phyloP scores from a whole-genome alignment of 2,888 invertebrate species.

The Rhagium mordax region DNA sequence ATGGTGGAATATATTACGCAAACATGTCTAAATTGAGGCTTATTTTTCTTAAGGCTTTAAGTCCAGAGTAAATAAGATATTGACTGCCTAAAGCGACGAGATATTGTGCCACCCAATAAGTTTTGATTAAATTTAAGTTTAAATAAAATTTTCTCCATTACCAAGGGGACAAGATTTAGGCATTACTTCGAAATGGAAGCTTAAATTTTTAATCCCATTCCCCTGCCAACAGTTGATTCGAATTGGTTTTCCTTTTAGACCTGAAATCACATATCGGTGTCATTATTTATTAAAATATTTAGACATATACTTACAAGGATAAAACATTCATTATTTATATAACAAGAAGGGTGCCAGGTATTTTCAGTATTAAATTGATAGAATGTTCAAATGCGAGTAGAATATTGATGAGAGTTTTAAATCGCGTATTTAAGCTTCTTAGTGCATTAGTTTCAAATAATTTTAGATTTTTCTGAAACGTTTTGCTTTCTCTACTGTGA shows the following conservation, averaged over 20 bases:
- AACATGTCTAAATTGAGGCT: too few species aligned
- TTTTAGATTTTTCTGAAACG: too few species aligned
- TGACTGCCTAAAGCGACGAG: not conserved
- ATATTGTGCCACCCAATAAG: not conserved
- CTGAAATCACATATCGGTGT: not conserved
- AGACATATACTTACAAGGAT: not conserved
- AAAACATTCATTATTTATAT: not conserved
- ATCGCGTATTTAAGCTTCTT: too few species aligned
- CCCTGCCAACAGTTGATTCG: not conserved
- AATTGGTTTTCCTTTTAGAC: slow-evolving; percentile 1
- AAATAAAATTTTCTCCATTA: not conserved
- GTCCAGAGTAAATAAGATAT: too few species aligned
- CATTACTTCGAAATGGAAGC: not conserved
- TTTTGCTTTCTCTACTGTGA: too few species aligned
- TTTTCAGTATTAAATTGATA: not conserved
- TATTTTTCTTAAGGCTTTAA: too few species aligned
- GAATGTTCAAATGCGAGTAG: not conserved
- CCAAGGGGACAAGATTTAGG: slow-evolving; percentile 6
- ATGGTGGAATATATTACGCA: too few species aligned
- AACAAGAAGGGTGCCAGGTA: not conserved
- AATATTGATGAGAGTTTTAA: not conserved
- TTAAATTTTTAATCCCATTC: slow-evolving; percentile 20
- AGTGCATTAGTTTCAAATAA: too few species aligned
- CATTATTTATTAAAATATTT: slow-evolving; percentile 11
- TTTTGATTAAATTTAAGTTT: slow-evolving; percentile 2